Percentiles rank a stretch among this genome's conserved stretches.
These are phyloP conservation scores for Pocillopora damicornis DNA, from an alignment of 64 coral and sea anemone species.

Conservation along the genomic window DNA sequence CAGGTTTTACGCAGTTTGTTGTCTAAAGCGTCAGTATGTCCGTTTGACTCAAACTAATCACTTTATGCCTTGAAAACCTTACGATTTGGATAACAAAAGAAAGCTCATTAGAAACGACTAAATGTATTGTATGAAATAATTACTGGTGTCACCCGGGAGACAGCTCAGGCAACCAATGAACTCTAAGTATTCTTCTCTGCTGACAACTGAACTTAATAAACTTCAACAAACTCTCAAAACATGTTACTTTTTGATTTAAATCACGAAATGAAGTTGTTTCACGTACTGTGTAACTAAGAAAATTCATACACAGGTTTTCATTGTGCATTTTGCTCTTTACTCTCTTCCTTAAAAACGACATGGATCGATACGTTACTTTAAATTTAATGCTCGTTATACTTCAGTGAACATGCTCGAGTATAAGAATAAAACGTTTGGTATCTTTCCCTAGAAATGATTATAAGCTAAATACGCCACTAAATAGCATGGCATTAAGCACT, in stretches of 20 bases:
- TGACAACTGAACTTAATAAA: constrained; percentile 43
- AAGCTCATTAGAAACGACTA: constrained; percentile 23
- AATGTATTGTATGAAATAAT: constrained; percentile 17
- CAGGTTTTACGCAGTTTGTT: neutral
- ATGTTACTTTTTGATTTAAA: neutral
- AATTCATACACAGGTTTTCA: too few relatives aligned
- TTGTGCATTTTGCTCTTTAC: too few relatives aligned
- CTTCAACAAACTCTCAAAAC: constrained; percentile 17
- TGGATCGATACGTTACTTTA: too few relatives aligned
- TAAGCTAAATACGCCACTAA: neutral
- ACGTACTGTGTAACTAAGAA: too few relatives aligned
- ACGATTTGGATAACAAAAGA: constrained; percentile 38
- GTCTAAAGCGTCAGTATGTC: constrained; percentile 1
- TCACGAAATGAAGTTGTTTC: neutral
- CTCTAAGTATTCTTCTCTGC: neutral
- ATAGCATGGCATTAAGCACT: neutral
- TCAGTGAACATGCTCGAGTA: too few relatives aligned
- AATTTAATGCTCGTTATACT: too few relatives aligned
- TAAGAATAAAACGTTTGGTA: too few relatives aligned
- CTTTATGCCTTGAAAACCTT: constrained; percentile 12
- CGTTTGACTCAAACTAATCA: constrained; percentile 10
- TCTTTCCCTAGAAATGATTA: too few relatives aligned
- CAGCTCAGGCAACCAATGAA: neutral
- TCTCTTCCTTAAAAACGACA: too few relatives aligned
- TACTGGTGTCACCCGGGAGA: neutral